Evolutionary conservation across 2,797 vertebrate species (phyloP).

Genomic region (Octomys mimax): DNA sequence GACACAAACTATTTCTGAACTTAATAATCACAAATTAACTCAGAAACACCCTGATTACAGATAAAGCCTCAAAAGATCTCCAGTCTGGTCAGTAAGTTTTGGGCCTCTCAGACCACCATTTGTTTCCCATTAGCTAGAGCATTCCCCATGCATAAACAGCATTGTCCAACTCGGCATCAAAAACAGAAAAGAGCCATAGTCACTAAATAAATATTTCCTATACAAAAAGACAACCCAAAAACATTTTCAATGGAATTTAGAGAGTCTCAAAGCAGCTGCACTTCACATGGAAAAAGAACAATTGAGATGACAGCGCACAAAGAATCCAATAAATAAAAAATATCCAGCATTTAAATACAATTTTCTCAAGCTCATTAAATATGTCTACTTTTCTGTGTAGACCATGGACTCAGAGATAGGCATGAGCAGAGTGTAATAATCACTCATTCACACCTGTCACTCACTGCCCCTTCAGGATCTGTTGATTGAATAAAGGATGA

Average conservation of each 20-base stretch:
- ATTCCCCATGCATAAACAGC: slow-evolving; percentile 49
- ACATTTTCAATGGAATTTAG: background rate
- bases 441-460: fast-evolving
- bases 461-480: fast-evolving
- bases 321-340: background rate
- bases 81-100: background rate
- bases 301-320: background rate
- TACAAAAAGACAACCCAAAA: background rate
- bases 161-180: slow-evolving; percentile 64
- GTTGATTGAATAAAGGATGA: background rate
- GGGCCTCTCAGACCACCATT: slow-evolving; percentile 45
- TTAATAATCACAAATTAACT: slow-evolving; percentile 10
- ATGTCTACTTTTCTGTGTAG: background rate
- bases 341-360: fast-evolving
- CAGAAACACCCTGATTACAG: slow-evolving; percentile 52
- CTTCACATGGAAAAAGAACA: background rate
- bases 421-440: background rate
- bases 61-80: slow-evolving; percentile 38
- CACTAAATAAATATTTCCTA: slow-evolving; percentile 78
- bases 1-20: slow-evolving; percentile 13
- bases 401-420: background rate
- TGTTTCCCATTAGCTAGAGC: slow-evolving; percentile 71
- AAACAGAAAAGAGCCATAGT: slow-evolving; percentile 48
- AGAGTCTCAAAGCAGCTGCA: slow-evolving; percentile 47
- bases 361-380: background rate